Percentiles rank a stretch among this genome's conserved stretches.
Evolutionary conservation across 1,140 invertebrate species (phyloP).

Genomic region (Drosophila willistoni): DNA sequence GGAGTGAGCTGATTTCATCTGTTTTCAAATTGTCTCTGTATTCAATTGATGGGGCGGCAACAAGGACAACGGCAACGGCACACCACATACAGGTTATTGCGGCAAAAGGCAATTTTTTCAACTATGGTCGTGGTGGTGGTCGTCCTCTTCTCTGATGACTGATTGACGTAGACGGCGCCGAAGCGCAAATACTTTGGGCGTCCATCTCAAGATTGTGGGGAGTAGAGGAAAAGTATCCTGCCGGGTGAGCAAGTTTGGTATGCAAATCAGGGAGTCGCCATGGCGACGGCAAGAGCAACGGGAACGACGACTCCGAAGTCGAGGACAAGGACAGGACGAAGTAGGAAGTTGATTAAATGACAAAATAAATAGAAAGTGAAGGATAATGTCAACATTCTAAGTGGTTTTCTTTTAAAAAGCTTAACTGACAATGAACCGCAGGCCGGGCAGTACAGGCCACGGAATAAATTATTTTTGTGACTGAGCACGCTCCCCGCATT

Average conservation of each 20-base stretch:
- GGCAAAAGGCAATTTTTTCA: conserved; percentile 71
- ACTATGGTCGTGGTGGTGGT: conserved; percentile 13
- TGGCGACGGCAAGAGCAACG: conserved; percentile 26
- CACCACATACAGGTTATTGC: conserved; percentile 52
- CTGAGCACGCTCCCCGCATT: neutral
- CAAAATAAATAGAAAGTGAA: conserved; percentile 82
- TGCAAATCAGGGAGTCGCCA: conserved; percentile 63
- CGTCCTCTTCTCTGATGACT: conserved; percentile 46
- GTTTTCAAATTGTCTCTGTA: conserved; percentile 68
- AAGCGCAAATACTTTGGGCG: conserved; percentile 55
- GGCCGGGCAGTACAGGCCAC: conserved; percentile 64
- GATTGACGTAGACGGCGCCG: conserved; percentile 66
- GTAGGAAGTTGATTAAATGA: conserved; percentile 82
- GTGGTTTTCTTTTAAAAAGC: conserved; percentile 82
- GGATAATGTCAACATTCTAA: conserved; percentile 82
- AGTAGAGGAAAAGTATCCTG: neutral
- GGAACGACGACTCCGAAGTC: conserved; percentile 15
- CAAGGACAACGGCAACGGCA: conserved; percentile 9
- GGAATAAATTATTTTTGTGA: conserved; percentile 77
- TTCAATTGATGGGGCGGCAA: conserved; percentile 35
- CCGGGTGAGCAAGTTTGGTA: conserved; percentile 46
- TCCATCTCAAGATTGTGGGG: conserved; percentile 66
- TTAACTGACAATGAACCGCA: conserved; percentile 81
- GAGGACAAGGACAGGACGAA: conserved; percentile 30
- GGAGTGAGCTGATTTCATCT: conserved; percentile 8